Evolutionary conservation across 2,797 vertebrate species (phyloP), one percentile per base, ranked within the genome.

Genomic region (Parauchenoglanis punctatus): DNA sequence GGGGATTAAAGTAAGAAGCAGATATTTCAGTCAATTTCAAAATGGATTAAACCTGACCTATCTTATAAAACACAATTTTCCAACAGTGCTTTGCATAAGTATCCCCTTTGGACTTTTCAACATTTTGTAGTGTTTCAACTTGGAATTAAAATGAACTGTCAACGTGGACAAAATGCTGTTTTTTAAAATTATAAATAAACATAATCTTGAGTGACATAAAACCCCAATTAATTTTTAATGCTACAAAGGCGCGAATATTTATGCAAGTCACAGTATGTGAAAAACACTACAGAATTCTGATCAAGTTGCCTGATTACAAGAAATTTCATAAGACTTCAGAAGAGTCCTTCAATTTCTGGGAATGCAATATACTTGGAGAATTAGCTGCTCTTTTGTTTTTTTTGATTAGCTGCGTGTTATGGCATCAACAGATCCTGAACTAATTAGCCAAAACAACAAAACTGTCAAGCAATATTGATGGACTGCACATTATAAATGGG

Each of bases 311-410:
- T 65, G 81, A 65, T 82, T 82, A 65, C 81, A 67, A 52, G 15
- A 81, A 46, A n/a, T 81, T 81, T 63, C 52, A 8, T 17, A 84
- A 84, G 68, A 44, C 58, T 81, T 70, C 49, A 35, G 82, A 84
- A 70, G 82, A 70, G 11, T 40, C 82, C 46, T 70, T 35, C 54
- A 75, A 46, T 59, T n/a, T n/a, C 25, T 28, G 25, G 70, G 54
- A 85, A 75, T 7, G 2, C 1, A 3, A 85, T 58, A 28, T 75
- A 75, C 61, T 31, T 28, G 46, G 83, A 75, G 67, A 84, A 72
- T 17, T n/a, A 58, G 67, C 52, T 40, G 68, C 35, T 75, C 54
- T 49, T 5, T 49, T 49, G 46, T 49, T 35, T 35, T 59, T 59
- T 18, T 75, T 58, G 0, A 28, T 18, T 11, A 44, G 68, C 68